phyloP scores from a whole-genome alignment of 2,888 invertebrate genomes.

The Stegana nigrithorax region DNA sequence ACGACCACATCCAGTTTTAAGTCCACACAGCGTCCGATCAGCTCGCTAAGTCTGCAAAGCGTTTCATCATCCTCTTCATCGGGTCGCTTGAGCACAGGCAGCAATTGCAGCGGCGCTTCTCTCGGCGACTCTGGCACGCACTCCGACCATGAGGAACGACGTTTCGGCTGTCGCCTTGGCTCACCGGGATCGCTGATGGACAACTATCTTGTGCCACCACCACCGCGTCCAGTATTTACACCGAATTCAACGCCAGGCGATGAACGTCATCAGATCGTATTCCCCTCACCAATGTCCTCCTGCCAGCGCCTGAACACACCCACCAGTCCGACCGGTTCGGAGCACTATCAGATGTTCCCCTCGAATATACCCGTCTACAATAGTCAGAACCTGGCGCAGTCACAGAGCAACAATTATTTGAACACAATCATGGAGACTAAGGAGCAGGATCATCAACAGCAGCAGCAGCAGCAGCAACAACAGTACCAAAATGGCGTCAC shows the following conservation, averaged over 20 bases:
- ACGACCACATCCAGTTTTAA: constrained; percentile 63
- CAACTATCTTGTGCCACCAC: constrained; percentile 75
- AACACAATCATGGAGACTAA: constrained; percentile 68
- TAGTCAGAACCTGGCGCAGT: constrained; percentile 52
- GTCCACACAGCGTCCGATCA: constrained; percentile 73
- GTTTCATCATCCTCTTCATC: constrained; percentile 79
- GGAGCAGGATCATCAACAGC: constrained; percentile 57
- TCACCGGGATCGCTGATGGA: constrained; percentile 69
- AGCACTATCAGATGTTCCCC: constrained; percentile 68
- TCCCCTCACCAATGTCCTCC: constrained; percentile 63
- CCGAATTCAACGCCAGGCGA: constrained; percentile 67
- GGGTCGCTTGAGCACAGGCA: constrained; percentile 83
- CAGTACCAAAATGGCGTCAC: constrained; percentile 59
- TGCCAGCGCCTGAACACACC: constrained; percentile 62
- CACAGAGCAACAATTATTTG: constrained; percentile 62
- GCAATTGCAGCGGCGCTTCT: constrained; percentile 79
- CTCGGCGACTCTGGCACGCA: constrained; percentile 87
- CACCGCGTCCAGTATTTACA: constrained; percentile 71
- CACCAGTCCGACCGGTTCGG: constrained; percentile 62
- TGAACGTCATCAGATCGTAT: constrained; percentile 65
- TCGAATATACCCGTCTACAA: constrained; percentile 68
- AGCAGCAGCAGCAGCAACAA: constrained; percentile 57
- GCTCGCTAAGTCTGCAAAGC: constrained; percentile 77
- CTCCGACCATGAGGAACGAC: constrained; percentile 83
- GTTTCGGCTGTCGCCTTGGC: constrained; percentile 64